A percentile compares a stretch with the other conserved stretches of the same genome.
Conservation (phyloP, 2,888 invertebrate species). For the Stenodera caucasica region DNA sequence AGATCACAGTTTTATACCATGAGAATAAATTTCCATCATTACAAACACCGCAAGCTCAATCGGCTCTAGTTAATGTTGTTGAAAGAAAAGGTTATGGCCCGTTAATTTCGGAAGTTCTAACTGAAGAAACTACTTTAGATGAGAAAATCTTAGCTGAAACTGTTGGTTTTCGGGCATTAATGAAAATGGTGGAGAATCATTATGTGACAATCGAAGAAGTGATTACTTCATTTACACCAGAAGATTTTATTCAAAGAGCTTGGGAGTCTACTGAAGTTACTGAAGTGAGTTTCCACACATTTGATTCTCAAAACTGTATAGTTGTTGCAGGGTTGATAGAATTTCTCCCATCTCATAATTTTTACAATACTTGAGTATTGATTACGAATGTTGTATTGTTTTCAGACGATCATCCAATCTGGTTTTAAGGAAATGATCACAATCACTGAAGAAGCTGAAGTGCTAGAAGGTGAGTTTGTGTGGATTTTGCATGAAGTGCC, state of each 20-base stretch:
- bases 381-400: too few species aligned
- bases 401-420: conserved; percentile 52
- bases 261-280: conserved; percentile 76
- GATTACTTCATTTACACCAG: conserved; percentile 77
- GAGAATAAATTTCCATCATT: conserved; percentile 79
- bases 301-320: too few species aligned
- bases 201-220: conserved; percentile 83
- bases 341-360: too few species aligned
- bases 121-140: conserved; percentile 77
- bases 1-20: conserved; percentile 77
- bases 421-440: conserved; percentile 55
- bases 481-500: conserved; percentile 31
- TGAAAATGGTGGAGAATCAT: conserved; percentile 80
- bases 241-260: conserved; percentile 79
- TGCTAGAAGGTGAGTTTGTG: conserved; percentile 53
- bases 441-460: conserved; percentile 56
- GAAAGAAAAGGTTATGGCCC: conserved; percentile 82
- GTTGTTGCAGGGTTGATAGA: too few species aligned
- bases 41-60: conserved; percentile 79
- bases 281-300: conserved; percentile 62
- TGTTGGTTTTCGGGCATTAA: conserved; percentile 82
- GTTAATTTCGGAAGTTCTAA: conserved; percentile 77
- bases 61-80: conserved; percentile 80
- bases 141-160: conserved; percentile 77
- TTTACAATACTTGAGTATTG: too few species aligned